Evolutionary conservation across 2,797 vertebrate genomes (phyloP), one percentile per base, ranked within the genome.

Genomic region (Nasua narica): DNA sequence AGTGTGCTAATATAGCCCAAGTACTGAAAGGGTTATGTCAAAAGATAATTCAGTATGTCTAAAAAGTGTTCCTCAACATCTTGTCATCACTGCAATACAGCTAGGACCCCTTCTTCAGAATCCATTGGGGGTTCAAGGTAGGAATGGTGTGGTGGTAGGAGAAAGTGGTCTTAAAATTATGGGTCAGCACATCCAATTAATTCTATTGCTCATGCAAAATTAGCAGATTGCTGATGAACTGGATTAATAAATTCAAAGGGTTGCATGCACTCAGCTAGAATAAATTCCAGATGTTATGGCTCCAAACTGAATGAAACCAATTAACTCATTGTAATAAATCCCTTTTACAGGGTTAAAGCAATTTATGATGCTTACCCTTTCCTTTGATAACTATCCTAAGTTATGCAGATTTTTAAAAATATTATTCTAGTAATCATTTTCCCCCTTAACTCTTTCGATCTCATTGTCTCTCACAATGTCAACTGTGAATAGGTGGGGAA

Each of bases 311-410:
- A 77, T 95, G 94, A 78, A 91, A 84, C 46, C 79, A 89, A 72
- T 70, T 25, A 92, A 79, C 32, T 94, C 50, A 58, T 81, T 95
- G 27, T 96, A 94, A 92, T 91, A 94, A 96, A 87, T 77, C 65
- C 16, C 46, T 77, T 96, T 90, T 79, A 62, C 19, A 60, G 58
- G 9, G 3, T 69, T 90, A 83, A 83, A 94, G 3, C 65, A 94
- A 76, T 90, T 95, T 81, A 79, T 78, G 35, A 86, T 67, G 21
- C 29, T 52, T 25, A 35, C 29, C 83, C 48, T 89, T 94, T 94
- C 74, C 29, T 94, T 93, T 95, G 62, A 84, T 87, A 93, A 87
- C 19, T 72, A 40, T 77, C 12, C 52, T 91, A 74, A 79, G 46
- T 8, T 76, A 40, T 82, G 21, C 37, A 88, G 12, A 79, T 70